These are phyloP conservation scores for Ptilonorhynchus violaceus DNA, from an alignment of 2,113 vertebrate genomes.

Conservation along the genomic window DNA sequence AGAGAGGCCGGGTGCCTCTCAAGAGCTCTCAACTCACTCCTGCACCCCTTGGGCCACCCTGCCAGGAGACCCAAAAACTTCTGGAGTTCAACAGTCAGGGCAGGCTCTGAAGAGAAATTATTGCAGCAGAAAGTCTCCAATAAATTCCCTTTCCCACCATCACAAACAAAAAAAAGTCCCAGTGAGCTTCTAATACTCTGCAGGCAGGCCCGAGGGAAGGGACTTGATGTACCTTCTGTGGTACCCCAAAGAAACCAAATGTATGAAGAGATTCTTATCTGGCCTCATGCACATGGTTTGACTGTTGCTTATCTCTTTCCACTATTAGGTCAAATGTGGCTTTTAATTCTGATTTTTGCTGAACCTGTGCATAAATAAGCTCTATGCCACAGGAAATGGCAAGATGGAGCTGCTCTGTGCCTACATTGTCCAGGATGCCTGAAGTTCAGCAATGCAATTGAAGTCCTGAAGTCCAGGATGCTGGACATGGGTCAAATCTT, in stretches of 20 bases:
- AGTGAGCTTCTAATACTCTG: neutral
- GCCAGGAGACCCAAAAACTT: neutral
- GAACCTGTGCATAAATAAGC: neutral
- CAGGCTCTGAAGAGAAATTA: neutral
- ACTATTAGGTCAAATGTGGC: neutral
- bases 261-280: neutral
- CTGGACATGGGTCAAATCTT: neutral
- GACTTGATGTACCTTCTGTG: neutral
- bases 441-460: neutral
- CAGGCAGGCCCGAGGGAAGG: neutral
- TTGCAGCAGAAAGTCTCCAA: neutral
- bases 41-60: neutral
- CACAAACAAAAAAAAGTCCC: neutral
- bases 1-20: neutral
- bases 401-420: neutral
- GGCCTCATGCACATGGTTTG: neutral
- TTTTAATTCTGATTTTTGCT: neutral
- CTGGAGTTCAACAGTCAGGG: neutral
- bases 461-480: no score
- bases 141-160: neutral
- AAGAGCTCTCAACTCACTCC: neutral
- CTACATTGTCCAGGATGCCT: neutral
- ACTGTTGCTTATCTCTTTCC: neutral
- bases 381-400: neutral
- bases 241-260: neutral